Percentiles rank a stretch among this genome's conserved stretches.
Conservation (phyloP, 2,113 vertebrate genomes). For the Albula glossodonta region DNA sequence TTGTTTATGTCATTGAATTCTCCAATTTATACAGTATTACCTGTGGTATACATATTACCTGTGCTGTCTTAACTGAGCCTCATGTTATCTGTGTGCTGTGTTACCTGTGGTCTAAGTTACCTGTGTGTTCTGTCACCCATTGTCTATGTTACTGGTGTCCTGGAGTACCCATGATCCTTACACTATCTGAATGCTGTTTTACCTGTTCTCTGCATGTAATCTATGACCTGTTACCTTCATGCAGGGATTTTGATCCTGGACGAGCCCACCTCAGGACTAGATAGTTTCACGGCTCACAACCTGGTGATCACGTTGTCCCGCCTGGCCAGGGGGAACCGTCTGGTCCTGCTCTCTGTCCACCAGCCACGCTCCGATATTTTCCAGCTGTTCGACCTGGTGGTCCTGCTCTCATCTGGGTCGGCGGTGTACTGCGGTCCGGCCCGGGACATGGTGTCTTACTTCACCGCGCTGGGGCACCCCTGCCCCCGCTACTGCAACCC, state of each 20-base stretch:
- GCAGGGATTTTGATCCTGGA: constrained; percentile 93
- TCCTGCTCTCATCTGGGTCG: constrained; percentile 85
- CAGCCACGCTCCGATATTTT: constrained; percentile 95
- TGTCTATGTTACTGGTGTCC: too few relatives aligned
- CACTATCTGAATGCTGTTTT: too few relatives aligned
- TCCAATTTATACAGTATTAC: too few relatives aligned
- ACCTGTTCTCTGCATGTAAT: too few relatives aligned
- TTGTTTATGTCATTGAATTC: too few relatives aligned
- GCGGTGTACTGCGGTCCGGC: constrained; percentile 84
- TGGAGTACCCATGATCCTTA: too few relatives aligned
- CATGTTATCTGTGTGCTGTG: not conserved
- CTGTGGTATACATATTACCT: not conserved
- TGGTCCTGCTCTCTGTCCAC: constrained; percentile 91
- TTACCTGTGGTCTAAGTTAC: not conserved
- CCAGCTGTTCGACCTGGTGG: constrained; percentile 89
- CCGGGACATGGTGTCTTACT: constrained; percentile 88
- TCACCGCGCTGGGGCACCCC: constrained; percentile 82
- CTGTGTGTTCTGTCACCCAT: not conserved
- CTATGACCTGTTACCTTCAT: not conserved
- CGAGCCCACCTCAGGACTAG: constrained; percentile 93
- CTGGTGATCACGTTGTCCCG: constrained; percentile 90
- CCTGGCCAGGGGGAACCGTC: constrained; percentile 86
- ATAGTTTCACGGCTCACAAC: constrained; percentile 97
- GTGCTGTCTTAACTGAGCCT: not conserved
- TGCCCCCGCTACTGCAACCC: constrained; percentile 94